Percentiles rank a stretch among this genome's conserved stretches.
These are phyloP conservation scores for Pogonocichla stellata DNA, from an alignment of 2,113 vertebrate genomes.

Conservation along the genomic window DNA sequence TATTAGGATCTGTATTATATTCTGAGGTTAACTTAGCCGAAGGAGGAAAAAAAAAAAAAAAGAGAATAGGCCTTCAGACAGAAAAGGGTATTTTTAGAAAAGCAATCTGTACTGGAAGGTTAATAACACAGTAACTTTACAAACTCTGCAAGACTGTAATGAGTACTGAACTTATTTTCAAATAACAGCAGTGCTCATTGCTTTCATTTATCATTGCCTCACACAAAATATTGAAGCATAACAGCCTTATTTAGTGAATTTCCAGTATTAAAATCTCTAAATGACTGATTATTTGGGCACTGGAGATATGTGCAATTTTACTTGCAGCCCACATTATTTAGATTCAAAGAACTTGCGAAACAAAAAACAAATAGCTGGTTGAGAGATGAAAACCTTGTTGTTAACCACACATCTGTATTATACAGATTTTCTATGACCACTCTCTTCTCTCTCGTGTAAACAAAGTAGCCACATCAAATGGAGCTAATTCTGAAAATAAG, in stretches of 20 bases:
- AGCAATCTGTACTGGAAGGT: not conserved
- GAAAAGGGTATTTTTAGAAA: constrained; percentile 19
- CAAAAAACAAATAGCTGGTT: not conserved
- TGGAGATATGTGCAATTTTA: not conserved
- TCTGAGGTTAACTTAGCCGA: not conserved
- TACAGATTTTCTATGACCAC: not conserved
- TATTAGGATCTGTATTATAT: not conserved
- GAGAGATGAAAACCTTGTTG: not conserved
- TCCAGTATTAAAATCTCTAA: not conserved
- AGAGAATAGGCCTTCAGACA: not conserved
- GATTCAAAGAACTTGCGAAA: not conserved
- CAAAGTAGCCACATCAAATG: not conserved
- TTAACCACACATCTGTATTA: fast-evolving
- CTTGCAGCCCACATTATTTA: not conserved
- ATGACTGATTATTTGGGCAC: not conserved
- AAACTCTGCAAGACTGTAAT: not conserved
- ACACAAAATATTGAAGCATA: not conserved
- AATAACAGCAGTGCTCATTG: not conserved
- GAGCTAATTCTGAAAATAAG: not conserved
- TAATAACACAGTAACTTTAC: constrained; percentile 1
- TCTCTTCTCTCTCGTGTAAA: not conserved
- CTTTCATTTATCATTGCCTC: not conserved
- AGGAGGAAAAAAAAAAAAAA: not conserved
- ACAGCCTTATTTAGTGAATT: not conserved
- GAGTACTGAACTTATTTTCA: not conserved